phyloP scores from a whole-genome alignment of 2,888 invertebrate species.

The Drosophila percnosoma region DNA sequence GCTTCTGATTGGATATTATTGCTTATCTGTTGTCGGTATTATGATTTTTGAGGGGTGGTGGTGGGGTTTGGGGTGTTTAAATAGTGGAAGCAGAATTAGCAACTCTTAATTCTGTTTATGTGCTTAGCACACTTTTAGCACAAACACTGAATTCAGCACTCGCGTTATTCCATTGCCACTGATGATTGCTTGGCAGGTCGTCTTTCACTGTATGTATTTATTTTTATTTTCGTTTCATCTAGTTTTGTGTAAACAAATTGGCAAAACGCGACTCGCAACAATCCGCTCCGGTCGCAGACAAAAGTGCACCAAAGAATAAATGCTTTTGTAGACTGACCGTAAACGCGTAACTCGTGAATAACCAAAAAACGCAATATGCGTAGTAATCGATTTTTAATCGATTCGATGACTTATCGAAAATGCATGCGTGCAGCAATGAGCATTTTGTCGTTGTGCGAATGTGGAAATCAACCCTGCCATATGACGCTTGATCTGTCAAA shows the following conservation, averaged over 20 bases:
- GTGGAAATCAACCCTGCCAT: conserved; percentile 57
- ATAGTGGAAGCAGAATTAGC: conserved; percentile 16
- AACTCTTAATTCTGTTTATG: conserved; percentile 31
- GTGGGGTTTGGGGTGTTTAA: neutral
- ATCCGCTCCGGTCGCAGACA: conserved; percentile 20
- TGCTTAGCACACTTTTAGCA: conserved; percentile 45
- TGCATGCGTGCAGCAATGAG: conserved; percentile 33
- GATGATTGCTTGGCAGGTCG: conserved; percentile 7
- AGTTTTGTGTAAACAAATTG: conserved; percentile 45
- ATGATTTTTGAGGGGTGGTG: conserved; percentile 9
- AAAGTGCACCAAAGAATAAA: conserved; percentile 41
- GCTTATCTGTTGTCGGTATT: conserved; percentile 24
- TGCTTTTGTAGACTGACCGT: conserved; percentile 22
- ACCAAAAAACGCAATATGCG: neutral
- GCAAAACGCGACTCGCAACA: conserved; percentile 11
- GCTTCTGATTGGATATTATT: conserved; percentile 28
- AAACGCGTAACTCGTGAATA: conserved; percentile 1
- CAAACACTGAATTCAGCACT: conserved; percentile 31
- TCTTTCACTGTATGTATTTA: conserved; percentile 33
- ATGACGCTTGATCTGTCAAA: conserved; percentile 65
- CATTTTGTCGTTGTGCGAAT: conserved; percentile 8
- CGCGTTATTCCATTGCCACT: conserved; percentile 37
- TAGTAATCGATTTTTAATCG: conserved; percentile 1
- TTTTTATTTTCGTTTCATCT: conserved; percentile 41
- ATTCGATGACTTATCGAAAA: neutral